phyloP scores from a whole-genome alignment of 2,113 vertebrate species.

The Scortum barcoo region DNA sequence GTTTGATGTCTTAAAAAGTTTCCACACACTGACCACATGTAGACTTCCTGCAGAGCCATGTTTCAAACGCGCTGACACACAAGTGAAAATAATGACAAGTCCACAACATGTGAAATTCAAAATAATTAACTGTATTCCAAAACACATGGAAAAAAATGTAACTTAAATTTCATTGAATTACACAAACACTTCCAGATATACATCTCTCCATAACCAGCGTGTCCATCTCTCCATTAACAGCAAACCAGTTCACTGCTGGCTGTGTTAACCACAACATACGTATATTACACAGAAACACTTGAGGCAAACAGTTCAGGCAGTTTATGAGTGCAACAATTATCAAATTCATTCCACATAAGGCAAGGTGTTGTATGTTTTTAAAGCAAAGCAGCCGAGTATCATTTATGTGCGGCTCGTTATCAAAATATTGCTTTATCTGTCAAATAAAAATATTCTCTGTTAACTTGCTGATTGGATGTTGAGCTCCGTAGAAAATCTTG shows the following conservation, averaged over 20 bases:
- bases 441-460: conserved; percentile 78
- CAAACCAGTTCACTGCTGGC: conserved; percentile 20
- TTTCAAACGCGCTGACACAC: not conserved
- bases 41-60: too few species aligned
- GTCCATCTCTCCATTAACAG: not conserved
- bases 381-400: conserved; percentile 54
- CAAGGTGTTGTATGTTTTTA: conserved; percentile 65
- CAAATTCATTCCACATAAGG: conserved; percentile 76
- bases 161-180: not conserved
- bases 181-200: conserved; percentile 23
- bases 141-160: conserved; percentile 1
- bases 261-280: conserved; percentile 7
- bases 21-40: not conserved
- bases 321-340: conserved; percentile 48
- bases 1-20: not conserved
- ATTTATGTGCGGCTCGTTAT: conserved; percentile 74
- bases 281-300: conserved; percentile 24
- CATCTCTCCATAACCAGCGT: not conserved
- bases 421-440: conserved; percentile 82
- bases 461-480: conserved; percentile 49
- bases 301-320: conserved; percentile 53
- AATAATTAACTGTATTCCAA: conserved; percentile 6
- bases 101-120: conserved; percentile 2
- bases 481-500: conserved; percentile 55
- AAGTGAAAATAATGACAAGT: not conserved